Evolutionary conservation across 2,888 invertebrate species (phyloP).

Genomic region (Ochlodes sylvanus): DNA sequence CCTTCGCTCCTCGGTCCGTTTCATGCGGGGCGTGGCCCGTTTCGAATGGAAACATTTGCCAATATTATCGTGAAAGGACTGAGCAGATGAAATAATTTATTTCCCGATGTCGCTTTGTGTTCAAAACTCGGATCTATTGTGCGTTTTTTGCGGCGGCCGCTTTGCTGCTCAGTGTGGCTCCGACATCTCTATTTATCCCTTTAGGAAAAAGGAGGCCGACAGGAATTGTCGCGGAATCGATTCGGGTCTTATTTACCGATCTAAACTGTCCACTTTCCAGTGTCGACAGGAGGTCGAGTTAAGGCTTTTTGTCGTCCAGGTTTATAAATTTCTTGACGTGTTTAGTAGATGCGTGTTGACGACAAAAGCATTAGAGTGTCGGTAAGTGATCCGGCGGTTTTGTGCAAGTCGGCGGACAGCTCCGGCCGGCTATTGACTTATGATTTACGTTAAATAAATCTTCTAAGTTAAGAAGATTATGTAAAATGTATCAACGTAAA

Average conservation of each 20-base stretch:
- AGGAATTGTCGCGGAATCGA: constrained; percentile 39
- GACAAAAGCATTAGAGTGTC: constrained; percentile 80
- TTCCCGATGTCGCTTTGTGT: constrained; percentile 82
- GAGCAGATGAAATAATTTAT: constrained; percentile 85
- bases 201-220: constrained; percentile 73
- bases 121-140: constrained; percentile 80
- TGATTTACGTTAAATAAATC: constrained; percentile 74
- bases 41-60: constrained; percentile 84
- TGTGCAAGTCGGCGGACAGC: constrained; percentile 67
- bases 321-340: constrained; percentile 52
- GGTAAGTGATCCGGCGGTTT: constrained; percentile 74
- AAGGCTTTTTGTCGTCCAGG: constrained; percentile 33
- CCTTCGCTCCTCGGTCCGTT: constrained; percentile 58
- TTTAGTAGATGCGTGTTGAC: constrained; percentile 74
- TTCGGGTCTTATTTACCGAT: constrained; percentile 27
- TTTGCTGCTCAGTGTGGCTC: constrained; percentile 74
- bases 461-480: constrained; percentile 66
- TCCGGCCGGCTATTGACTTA: constrained; percentile 58
- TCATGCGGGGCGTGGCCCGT: constrained; percentile 78
- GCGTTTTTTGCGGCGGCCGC: constrained; percentile 75
- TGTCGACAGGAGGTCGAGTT: constrained; percentile 20
- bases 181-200: constrained; percentile 80
- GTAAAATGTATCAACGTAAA: constrained; percentile 36
- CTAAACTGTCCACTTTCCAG: constrained; percentile 18
- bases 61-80: constrained; percentile 84